Evolutionary conservation across 2,113 vertebrate species (phyloP).

Genomic region (Diphyllodes magnificus): DNA sequence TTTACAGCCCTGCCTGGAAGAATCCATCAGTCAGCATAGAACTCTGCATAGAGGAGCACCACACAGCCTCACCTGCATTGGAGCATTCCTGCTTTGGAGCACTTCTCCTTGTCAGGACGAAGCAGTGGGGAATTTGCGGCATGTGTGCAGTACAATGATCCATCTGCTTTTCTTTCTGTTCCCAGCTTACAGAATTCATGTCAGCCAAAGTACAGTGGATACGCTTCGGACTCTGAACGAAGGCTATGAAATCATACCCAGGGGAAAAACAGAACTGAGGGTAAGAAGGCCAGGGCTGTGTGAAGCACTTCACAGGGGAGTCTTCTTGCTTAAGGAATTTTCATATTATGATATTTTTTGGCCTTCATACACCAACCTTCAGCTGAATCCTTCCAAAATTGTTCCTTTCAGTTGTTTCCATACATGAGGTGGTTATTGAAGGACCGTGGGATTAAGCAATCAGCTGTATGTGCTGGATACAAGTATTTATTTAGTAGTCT

Average conservation of each 20-base stretch:
- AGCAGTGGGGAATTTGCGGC: not conserved
- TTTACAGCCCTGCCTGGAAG: not conserved
- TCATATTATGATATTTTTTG: not conserved
- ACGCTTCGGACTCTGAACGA: constrained; percentile 82
- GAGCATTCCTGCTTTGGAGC: not conserved
- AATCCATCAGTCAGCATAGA: not conserved
- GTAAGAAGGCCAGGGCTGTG: constrained; percentile 55
- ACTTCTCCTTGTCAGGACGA: not conserved
- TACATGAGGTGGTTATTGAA: not conserved
- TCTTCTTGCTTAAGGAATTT: not conserved
- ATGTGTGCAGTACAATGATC: not conserved
- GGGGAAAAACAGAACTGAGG: constrained; percentile 89
- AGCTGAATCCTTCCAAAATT: not conserved
- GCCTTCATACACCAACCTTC: not conserved
- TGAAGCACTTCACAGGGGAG: not conserved
- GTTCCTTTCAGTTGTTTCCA: not conserved
- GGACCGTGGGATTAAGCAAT: not conserved
- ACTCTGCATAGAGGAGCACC: rapidly evolving
- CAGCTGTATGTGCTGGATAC: not conserved
- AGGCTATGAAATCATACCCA: constrained; percentile 84
- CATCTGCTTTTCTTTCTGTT: constrained; percentile 1
- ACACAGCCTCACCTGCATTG: not conserved
- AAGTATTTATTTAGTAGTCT: not conserved
- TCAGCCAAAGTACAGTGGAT: constrained; percentile 85
- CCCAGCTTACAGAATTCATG: constrained; percentile 89